Evolutionary conservation across 2,113 vertebrate species (phyloP).

Genomic region (Uria lomvia): DNA sequence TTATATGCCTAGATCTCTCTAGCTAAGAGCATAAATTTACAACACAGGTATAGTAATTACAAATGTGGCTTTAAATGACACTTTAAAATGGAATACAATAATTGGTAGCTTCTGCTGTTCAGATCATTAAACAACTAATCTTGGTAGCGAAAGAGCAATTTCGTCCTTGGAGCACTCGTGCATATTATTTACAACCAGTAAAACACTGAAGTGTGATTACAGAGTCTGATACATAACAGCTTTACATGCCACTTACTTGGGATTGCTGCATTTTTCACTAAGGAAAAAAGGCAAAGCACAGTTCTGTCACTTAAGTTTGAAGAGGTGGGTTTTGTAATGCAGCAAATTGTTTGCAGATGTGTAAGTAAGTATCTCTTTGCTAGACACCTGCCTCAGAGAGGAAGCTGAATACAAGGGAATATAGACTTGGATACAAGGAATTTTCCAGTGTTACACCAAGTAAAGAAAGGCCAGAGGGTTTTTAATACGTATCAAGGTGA

Average conservation of each 20-base stretch:
- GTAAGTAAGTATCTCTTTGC: background rate
- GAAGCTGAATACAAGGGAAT: background rate
- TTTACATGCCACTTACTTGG: constrained; percentile 20
- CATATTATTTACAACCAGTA: constrained; percentile 52
- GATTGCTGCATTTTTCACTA: background rate
- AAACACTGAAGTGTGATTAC: background rate
- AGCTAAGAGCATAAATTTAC: background rate
- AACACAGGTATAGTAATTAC: constrained; percentile 36
- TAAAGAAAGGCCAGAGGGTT: background rate
- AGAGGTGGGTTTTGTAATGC: background rate
- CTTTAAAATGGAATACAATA: constrained; percentile 41
- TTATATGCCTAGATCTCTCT: background rate
- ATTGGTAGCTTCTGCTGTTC: constrained; percentile 61
- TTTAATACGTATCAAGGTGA: background rate
- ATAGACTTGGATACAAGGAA: background rate
- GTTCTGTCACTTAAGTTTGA: background rate
- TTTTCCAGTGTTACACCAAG: background rate
- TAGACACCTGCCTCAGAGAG: background rate
- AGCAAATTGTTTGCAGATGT: background rate
- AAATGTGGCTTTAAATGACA: constrained; percentile 36
- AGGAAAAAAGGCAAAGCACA: background rate
- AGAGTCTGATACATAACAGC: constrained; percentile 6
- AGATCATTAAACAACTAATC: constrained; percentile 59
- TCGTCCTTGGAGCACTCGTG: constrained; percentile 4
- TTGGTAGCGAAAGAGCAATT: constrained; percentile 58